Evolutionary conservation across 1,140 invertebrate species (phyloP).

Genomic region (Danaus plexippus): DNA sequence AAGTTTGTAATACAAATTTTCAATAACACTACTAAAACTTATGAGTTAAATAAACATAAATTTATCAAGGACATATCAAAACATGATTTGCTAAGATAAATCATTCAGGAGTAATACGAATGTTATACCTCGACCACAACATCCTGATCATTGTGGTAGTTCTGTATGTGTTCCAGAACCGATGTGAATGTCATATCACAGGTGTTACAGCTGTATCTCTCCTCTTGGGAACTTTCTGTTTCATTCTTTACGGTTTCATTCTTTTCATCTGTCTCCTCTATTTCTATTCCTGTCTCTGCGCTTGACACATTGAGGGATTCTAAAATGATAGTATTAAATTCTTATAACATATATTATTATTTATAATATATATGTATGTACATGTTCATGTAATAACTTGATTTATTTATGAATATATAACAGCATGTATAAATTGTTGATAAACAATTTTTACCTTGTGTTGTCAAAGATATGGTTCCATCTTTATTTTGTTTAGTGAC

Average conservation of each 20-base stretch:
- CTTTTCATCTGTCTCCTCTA: conserved; percentile 12
- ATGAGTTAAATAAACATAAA: background rate
- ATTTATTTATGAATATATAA: too few relatives aligned
- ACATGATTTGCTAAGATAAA: background rate
- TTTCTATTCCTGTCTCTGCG: conserved; percentile 27
- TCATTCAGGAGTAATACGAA: conserved; percentile 1
- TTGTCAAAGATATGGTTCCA: conserved; percentile 56
- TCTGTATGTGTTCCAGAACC: conserved; percentile 76
- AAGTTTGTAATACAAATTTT: background rate
- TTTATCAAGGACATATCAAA: too few relatives aligned
- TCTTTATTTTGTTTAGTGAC: conserved; percentile 61
- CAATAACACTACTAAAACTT: background rate
- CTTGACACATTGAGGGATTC: conserved; percentile 21
- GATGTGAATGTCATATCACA: conserved; percentile 76
- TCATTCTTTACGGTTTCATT: conserved; percentile 15
- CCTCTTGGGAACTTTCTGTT: conserved; percentile 40
- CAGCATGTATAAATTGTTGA: conserved; percentile 1
- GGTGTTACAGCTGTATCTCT: conserved; percentile 75
- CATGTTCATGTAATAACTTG: too few relatives aligned
- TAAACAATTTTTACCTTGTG: conserved; percentile 33
- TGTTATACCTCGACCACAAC: conserved; percentile 73
- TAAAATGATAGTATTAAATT: conserved; percentile 4
- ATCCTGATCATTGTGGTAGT: conserved; percentile 78
- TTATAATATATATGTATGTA: too few relatives aligned
- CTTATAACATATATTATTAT: too few relatives aligned